These are phyloP conservation scores for Sminthurinus aureus DNA, from an alignment of 2,888 invertebrate genomes.

Conservation along the genomic window DNA sequence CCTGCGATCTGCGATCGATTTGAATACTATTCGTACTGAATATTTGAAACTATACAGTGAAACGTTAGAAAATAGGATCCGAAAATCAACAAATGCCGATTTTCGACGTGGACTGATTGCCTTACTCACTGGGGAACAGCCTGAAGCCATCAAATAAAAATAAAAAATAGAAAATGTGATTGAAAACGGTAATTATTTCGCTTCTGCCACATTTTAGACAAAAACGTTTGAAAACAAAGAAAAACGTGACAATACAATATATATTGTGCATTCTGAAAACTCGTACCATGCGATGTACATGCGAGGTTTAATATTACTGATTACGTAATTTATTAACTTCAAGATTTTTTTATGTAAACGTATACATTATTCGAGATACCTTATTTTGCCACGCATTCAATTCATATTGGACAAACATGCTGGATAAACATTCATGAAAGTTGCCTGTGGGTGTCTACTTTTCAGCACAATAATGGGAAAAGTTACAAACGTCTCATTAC, in stretches of 20 bases:
- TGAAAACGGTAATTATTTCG: too few species aligned
- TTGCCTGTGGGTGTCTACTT: too few species aligned
- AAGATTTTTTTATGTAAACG: background rate
- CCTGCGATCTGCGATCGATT: conserved; percentile 25
- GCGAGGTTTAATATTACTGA: background rate
- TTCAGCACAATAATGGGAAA: too few species aligned
- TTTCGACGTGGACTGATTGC: conserved; percentile 18
- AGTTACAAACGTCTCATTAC: too few species aligned
- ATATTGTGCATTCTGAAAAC: too few species aligned
- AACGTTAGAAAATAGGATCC: conserved; percentile 11
- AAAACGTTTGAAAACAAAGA: too few species aligned
- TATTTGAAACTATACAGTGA: conserved; percentile 20
- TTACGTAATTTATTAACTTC: too few species aligned
- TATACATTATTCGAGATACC: too few species aligned
- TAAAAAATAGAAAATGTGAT: background rate
- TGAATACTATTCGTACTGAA: conserved; percentile 12
- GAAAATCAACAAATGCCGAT: conserved; percentile 20
- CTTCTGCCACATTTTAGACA: too few species aligned
- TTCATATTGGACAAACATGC: too few species aligned
- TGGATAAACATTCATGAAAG: too few species aligned
- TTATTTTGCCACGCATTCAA: too few species aligned
- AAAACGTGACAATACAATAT: background rate
- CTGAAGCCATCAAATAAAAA: background rate
- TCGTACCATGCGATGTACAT: background rate
- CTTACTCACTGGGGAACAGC: conserved; percentile 16